Conservation (phyloP, 2,113 vertebrate genomes). For the Pollimyrus isidori region DNA sequence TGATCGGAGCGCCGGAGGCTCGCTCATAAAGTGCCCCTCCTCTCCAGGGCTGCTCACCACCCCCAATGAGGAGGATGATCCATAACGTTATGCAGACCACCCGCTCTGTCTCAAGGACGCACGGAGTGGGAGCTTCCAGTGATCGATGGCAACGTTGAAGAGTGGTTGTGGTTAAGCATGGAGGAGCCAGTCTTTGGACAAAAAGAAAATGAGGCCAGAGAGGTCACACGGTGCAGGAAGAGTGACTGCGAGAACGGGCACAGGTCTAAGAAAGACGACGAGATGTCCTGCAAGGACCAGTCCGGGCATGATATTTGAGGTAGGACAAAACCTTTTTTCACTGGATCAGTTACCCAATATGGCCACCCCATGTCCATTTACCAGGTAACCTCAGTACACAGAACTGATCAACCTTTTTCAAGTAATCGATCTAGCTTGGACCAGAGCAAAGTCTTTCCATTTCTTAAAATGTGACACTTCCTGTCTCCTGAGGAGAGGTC, state of each 20-base stretch:
- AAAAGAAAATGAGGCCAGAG: slow-evolving; percentile 40
- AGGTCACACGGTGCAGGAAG: background rate
- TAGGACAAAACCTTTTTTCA: background rate
- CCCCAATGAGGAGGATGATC: slow-evolving; percentile 23
- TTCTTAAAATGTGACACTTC: background rate
- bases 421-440: background rate
- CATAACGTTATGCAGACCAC: slow-evolving; percentile 6
- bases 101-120: slow-evolving; percentile 37
- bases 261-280: background rate
- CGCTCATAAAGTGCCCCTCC: slow-evolving; percentile 47
- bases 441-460: background rate
- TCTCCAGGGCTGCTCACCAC: slow-evolving; percentile 19
- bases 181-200: slow-evolving; percentile 30
- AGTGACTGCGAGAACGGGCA: background rate
- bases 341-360: background rate
- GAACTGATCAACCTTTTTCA: background rate
- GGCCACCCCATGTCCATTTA: background rate
- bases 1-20: slow-evolving; percentile 50
- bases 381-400: background rate
- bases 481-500: slow-evolving; percentile 11
- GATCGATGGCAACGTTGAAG: slow-evolving; percentile 38
- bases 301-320: background rate
- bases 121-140: slow-evolving; percentile 32
- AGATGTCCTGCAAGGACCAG: background rate
- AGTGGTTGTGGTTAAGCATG: slow-evolving; percentile 41